Base-by-base conservation (phyloP, 2,797 vertebrate genomes). In the Pelodytes ibericus region DNA sequence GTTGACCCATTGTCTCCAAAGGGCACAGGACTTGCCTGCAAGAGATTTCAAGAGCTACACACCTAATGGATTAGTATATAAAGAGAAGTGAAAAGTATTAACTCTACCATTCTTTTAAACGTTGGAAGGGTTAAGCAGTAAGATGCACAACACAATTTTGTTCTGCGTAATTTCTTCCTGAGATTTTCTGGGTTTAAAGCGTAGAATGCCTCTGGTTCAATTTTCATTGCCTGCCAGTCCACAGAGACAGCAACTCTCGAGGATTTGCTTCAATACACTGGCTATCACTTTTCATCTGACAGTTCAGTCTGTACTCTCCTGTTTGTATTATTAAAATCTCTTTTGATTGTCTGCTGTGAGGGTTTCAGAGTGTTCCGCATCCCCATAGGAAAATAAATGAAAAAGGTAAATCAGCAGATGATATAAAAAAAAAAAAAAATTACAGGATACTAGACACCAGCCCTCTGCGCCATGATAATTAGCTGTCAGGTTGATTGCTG, bases 261-360 rank as follows among this genome's bases (percentile, higher is more conserved):
- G 82, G 77, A 72, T 26, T 66, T 74, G 33, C 69, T 80, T 76
- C 64, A 65, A 63, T 74, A 58, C 47, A 20, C 41, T 74, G 16
- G n/a, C 0, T 29, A 71, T 82, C 39, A 67, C 64, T 67, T 80
- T 80, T 72, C 60, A 73, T 76, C 65, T 66, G 80, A 25, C 60
- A 62, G 22, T 71, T 76, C 77, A 75, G 49, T 36, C 77, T 74
- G 51, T 78, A 81, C n/a, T 29, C 24, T 41, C 20, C 77, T 83
- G 70, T 62, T 59, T 44, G 22, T 49, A 57, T 68, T 79, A 59
- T 2, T 25, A 68, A 80, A 75, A 72, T 63, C 58, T 59, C 30
- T 24, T 75, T 25, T 47, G 58, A 61, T 60, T 69, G 69, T 81
- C 58, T 67, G 49, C 27, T 29, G 0, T 18, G 30, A 73, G 39